Percentiles rank a stretch among this genome's conserved stretches.
These are phyloP conservation scores for Dasypolia templi DNA, from an alignment of 2,888 invertebrate genomes.

Conservation along the genomic window DNA sequence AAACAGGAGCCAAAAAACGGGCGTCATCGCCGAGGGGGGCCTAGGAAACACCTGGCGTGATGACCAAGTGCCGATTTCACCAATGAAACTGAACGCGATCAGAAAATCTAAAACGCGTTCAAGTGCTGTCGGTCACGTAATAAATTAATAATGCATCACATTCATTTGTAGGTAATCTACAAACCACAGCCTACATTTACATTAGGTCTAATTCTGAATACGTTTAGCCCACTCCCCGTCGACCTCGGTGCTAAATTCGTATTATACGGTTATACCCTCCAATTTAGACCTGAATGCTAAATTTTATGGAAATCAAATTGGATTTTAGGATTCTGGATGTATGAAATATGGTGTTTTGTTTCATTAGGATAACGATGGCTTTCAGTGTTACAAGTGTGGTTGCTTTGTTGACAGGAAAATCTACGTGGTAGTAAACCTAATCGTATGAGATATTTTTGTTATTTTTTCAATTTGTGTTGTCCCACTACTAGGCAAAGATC, in stretches of 20 bases:
- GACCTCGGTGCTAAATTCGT: conserved; percentile 58
- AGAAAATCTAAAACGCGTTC: too few species aligned
- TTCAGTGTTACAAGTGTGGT: not conserved
- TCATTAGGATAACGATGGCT: conserved; percentile 2
- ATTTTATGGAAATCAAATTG: conserved; percentile 56
- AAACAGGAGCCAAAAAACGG: too few species aligned
- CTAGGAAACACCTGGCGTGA: too few species aligned
- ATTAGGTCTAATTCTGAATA: conserved; percentile 65
- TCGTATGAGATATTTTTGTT: too few species aligned
- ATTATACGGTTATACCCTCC: conserved; percentile 42
- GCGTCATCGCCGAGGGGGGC: too few species aligned
- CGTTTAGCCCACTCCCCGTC: conserved; percentile 61
- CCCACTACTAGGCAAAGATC: too few species aligned
- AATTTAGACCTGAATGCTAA: conserved; percentile 57
- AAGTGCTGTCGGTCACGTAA: too few species aligned
- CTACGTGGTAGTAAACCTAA: too few species aligned
- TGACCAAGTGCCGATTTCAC: too few species aligned
- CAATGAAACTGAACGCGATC: too few species aligned
- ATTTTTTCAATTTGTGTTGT: too few species aligned
- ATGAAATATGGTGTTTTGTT: conserved; percentile 30
- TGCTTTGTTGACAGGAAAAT: not conserved
- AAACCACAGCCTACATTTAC: conserved; percentile 41
- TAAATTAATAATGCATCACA: conserved; percentile 53
- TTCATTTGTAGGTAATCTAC: conserved; percentile 39
- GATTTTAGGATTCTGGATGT: conserved; percentile 41